Evolutionary conservation across 2,888 invertebrate genomes (phyloP).

Genomic region (Lingula anatina): DNA sequence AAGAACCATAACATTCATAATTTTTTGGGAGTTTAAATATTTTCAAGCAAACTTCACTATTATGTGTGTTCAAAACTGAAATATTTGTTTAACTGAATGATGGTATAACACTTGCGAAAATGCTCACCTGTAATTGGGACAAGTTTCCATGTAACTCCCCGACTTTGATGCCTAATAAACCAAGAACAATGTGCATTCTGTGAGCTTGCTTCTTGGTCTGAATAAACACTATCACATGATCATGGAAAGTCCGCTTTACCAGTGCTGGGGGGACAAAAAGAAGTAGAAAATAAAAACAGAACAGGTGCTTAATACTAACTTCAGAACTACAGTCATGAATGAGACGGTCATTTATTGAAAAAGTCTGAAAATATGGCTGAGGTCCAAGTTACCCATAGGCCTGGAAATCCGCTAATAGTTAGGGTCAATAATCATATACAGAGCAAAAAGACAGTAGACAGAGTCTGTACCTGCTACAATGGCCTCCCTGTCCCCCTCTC

Average conservation of each 20-base stretch:
- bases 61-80: no score
- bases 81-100: no score
- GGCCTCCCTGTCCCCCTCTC: slow-evolving; percentile 86
- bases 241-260: slow-evolving; percentile 81
- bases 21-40: no score
- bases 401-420: no score
- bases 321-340: not conserved
- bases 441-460: not conserved
- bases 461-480: slow-evolving; percentile 55
- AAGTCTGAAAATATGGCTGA: no score
- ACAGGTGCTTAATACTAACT: not conserved
- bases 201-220: slow-evolving; percentile 96
- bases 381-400: no score
- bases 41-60: no score
- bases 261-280: slow-evolving; percentile 56
- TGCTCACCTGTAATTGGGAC: slow-evolving; percentile 75
- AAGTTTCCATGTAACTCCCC: slow-evolving; percentile 94
- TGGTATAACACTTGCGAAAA: no score
- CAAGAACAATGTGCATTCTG: slow-evolving; percentile 83
- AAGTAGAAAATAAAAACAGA: no score
- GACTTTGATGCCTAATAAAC: slow-evolving; percentile 79
- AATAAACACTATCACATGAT: slow-evolving; percentile 90
- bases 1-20: no score
- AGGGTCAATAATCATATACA: no score
- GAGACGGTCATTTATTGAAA: no score